Base-by-base conservation (phyloP, 2,888 invertebrate genomes). In the Halictus quadricinctus region DNA sequence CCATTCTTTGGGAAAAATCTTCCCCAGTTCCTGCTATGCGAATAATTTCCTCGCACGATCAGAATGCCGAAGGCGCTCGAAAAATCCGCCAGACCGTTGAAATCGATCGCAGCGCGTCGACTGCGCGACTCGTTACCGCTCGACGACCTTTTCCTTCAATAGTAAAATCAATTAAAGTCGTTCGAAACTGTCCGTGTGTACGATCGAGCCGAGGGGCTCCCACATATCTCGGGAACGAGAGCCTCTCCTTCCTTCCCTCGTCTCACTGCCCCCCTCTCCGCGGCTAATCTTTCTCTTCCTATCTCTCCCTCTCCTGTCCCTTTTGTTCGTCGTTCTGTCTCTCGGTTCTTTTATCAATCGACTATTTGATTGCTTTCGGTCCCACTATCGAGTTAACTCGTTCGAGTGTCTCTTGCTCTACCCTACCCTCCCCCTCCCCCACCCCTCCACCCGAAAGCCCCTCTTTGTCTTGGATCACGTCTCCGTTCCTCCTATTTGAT, bases 141-240 rank as follows among this genome's bases (percentile, higher is more conserved):
- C 58, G 66, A 15, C 21, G 73, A 79, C 74, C 78, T 74, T 75
- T 73, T 75, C 72, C 76, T 60, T 83, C 76, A 15, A 72, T 72
- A 88, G 86, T 83, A 87, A 90, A 90, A 90, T 91, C 88, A 90
- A 91, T 91, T 91, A 91, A 90, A 91, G 87, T 88, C 87, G 88
- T 85, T 88, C 79, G 86, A 84, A 89, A 90, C 82, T 88, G 89
- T 91, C 89, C 91, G 91, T 91, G 91, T 90, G 91, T 91, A 91
- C 91, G 86, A 87, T 85, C 85, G 85, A 86, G 87, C 87, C 87
- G 88, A 89, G 87, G 86, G 89, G 91, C 91, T 91, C 91, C 91
- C 91, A 91, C 90, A 90, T 90, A 87, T 89, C 88, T 87, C 88
- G 85, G 75, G 87, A 85, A 81, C 76, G 80, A 87, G 80, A 86